Base-by-base conservation (phyloP, 2,113 vertebrate species). In the Sapayoa aenigma region DNA sequence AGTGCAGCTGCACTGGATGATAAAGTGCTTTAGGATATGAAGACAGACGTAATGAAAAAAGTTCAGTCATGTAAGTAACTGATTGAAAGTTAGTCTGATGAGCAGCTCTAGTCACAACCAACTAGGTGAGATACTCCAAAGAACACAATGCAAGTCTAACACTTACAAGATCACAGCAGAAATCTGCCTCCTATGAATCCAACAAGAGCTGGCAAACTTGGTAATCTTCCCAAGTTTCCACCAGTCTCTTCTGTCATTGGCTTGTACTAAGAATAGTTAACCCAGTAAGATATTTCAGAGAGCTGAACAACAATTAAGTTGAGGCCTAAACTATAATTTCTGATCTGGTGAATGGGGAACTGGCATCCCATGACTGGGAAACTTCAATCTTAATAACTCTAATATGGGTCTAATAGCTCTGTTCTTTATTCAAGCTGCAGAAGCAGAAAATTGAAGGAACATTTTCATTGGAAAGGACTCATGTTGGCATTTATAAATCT, bases 401-500 rank as follows among this genome's bases (percentile, higher is more conserved):
- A 78, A 73, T 67, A 71, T 7, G 53, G 50, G 39, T 37, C 27
- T 58, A 95, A 84, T 88, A 80, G 52, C 16, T 93, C 71, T 78
- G 66, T 69, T 59, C 50, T 66, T 91, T 89, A 89, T 80, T 85
- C 87, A 93, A 74, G 79, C 31, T 88, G 28, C 30, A 94, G 67
- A 71, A 94, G 68, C 82, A 90, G 59, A 86, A 94, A 96, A 93
- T 72, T 84, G 85, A 78, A 93, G 52, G 87, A 89, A 76, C 41
- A 93, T 72, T 95, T 96, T 67, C 86, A 95, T 92, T 93, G 65
- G 89, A 95, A 96, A 65, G 25, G 33, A 46, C 33, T 94, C 75
- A 75, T 76, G 94, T 86, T 78, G 72, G 74, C 65, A 96, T 94
- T 62, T 93, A 89, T 90, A 96, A 87, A 89, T 76, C 93, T 81